Conservation (phyloP, 1,140 invertebrate species). For the Dryas iulia region DNA sequence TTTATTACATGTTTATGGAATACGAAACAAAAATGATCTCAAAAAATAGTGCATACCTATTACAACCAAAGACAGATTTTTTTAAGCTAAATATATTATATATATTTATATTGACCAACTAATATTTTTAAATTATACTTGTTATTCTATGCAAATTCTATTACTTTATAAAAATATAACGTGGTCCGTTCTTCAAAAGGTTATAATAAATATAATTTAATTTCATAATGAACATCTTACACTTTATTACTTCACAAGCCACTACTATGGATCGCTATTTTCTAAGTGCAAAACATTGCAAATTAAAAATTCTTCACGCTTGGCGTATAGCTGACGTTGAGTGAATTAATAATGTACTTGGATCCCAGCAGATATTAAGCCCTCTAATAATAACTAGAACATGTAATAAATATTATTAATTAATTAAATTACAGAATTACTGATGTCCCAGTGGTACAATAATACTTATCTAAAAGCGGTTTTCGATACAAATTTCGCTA, state of each 20-base stretch:
- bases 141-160: neutral
- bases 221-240: neutral
- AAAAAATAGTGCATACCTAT: too few relatives aligned
- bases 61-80: too few relatives aligned
- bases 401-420: neutral
- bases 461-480: too few relatives aligned
- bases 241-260: neutral
- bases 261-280: constrained; percentile 19
- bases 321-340: constrained; percentile 26
- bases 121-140: neutral
- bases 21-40: too few relatives aligned
- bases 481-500: too few relatives aligned
- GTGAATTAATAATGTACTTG: constrained; percentile 40
- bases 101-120: too few relatives aligned
- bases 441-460: too few relatives aligned
- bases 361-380: neutral
- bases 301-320: constrained; percentile 49
- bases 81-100: too few relatives aligned
- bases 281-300: constrained; percentile 42
- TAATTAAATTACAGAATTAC: neutral
- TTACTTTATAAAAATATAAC: neutral
- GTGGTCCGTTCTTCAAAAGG: neutral
- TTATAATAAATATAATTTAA: neutral
- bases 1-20: too few relatives aligned
- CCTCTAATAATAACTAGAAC: neutral